Percentiles rank a stretch among this genome's conserved stretches.
phyloP scores from a whole-genome alignment of 2,888 invertebrate species.

The Dolomedes plantarius region DNA sequence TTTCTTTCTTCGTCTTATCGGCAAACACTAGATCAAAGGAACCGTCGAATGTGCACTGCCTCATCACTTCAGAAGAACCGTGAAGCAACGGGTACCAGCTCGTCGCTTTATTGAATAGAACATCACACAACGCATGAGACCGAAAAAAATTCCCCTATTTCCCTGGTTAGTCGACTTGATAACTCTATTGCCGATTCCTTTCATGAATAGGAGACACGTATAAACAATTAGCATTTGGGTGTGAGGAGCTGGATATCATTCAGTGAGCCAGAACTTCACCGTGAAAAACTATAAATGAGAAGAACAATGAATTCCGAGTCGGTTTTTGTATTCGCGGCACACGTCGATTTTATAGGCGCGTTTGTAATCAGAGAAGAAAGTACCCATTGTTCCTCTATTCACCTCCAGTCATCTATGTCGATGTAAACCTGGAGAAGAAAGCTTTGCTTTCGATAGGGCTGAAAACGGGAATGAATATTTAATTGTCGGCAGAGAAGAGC shows the following conservation, averaged over 20 bases:
- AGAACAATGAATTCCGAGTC: neutral
- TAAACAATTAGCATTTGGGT: neutral
- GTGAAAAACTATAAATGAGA: neutral
- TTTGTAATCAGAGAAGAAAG: neutral
- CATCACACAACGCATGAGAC: conserved; percentile 20
- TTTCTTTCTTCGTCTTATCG: neutral
- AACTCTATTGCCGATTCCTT: conserved; percentile 10
- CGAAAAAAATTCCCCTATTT: neutral
- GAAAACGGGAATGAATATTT: too few species aligned
- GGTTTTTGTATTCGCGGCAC: neutral
- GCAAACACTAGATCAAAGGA: conserved; percentile 37
- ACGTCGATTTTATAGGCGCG: neutral
- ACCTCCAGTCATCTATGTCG: too few species aligned
- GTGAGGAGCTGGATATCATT: neutral
- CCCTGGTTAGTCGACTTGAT: conserved; percentile 1
- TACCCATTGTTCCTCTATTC: neutral
- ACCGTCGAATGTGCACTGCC: conserved; percentile 18
- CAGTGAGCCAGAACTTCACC: too few species aligned
- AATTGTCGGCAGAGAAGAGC: too few species aligned
- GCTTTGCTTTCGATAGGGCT: too few species aligned
- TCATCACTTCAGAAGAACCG: neutral
- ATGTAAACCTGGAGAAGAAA: too few species aligned
- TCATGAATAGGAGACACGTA: neutral
- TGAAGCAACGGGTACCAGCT: conserved; percentile 9
- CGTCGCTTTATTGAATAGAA: conserved; percentile 21